phyloP scores from a whole-genome alignment of 2,797 vertebrate genomes.

The Acridotheres tristis region DNA sequence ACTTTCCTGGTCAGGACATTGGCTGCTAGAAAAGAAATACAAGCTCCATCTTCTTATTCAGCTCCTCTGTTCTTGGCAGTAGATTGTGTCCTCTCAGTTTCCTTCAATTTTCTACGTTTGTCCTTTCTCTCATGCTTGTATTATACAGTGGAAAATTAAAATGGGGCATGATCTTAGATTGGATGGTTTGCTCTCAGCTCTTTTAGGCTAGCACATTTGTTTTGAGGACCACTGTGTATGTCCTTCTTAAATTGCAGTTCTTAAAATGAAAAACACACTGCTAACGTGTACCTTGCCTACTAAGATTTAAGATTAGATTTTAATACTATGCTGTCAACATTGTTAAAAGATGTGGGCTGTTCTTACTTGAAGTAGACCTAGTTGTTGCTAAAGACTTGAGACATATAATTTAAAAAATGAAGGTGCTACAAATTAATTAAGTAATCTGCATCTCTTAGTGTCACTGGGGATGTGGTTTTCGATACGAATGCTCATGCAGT shows the following conservation, averaged over 20 bases:
- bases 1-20: neutral
- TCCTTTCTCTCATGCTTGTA: neutral
- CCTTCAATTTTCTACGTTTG: neutral
- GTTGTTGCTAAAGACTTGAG: conserved; percentile 31
- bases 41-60: neutral
- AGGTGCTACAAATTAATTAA: conserved; percentile 21
- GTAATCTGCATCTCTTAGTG: neutral
- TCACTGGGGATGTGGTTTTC: neutral
- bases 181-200: neutral
- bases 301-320: conserved; percentile 31
- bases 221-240: neutral
- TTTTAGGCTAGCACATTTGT: neutral
- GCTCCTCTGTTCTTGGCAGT: neutral
- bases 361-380: neutral
- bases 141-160: neutral
- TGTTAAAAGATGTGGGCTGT: conserved; percentile 15
- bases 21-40: neutral
- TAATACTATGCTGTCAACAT: conserved; percentile 43
- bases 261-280: neutral
- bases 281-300: neutral
- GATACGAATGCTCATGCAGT: neutral
- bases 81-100: neutral
- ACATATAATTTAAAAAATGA: conserved; percentile 9
- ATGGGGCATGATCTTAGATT: neutral
- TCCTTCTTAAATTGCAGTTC: neutral